Evolutionary conservation across 1,140 invertebrate species (phyloP).

Genomic region (Aleiodes sp.): DNA sequence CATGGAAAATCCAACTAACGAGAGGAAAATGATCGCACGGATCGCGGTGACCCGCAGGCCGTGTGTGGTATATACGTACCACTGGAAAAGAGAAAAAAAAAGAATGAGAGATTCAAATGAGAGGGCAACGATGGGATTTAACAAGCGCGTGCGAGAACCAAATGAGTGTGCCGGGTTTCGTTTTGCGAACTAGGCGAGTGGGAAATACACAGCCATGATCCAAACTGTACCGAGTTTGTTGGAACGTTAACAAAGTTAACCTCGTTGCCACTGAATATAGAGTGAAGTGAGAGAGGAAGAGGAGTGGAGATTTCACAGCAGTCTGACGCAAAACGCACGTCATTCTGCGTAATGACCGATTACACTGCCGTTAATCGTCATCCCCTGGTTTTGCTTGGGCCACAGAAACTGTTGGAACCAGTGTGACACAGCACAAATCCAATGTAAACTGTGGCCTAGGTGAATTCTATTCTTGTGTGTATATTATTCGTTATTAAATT

Average conservation of each 20-base stretch:
- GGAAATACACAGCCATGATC: slow-evolving; percentile 37
- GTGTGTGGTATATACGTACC: slow-evolving; percentile 19
- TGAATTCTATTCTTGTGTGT: slow-evolving; percentile 38
- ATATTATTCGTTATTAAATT: slow-evolving; percentile 66
- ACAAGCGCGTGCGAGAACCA: slow-evolving; percentile 3
- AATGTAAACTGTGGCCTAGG: slow-evolving; percentile 36
- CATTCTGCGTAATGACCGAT: slow-evolving; percentile 66
- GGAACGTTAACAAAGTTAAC: slow-evolving; percentile 56
- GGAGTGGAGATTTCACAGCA: slow-evolving; percentile 25
- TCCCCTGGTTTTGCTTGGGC: background rate
- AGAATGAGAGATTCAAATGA: background rate
- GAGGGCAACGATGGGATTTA: slow-evolving; percentile 25
- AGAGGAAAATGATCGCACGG: slow-evolving; percentile 31
- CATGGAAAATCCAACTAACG: slow-evolving; percentile 27
- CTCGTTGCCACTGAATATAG: slow-evolving; percentile 4
- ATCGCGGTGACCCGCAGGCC: slow-evolving; percentile 25
- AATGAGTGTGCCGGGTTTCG: slow-evolving; percentile 17
- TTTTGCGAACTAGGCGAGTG: slow-evolving; percentile 15
- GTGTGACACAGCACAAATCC: slow-evolving; percentile 51
- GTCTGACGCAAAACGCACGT: slow-evolving; percentile 61
- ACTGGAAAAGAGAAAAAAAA: background rate
- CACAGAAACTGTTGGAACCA: slow-evolving; percentile 32
- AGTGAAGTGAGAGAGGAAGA: too few relatives aligned
- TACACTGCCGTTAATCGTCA: slow-evolving; percentile 44
- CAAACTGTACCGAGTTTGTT: slow-evolving; percentile 37